phyloP scores from a whole-genome alignment of 2,113 vertebrate species.

The Hypanus sabinus region DNA sequence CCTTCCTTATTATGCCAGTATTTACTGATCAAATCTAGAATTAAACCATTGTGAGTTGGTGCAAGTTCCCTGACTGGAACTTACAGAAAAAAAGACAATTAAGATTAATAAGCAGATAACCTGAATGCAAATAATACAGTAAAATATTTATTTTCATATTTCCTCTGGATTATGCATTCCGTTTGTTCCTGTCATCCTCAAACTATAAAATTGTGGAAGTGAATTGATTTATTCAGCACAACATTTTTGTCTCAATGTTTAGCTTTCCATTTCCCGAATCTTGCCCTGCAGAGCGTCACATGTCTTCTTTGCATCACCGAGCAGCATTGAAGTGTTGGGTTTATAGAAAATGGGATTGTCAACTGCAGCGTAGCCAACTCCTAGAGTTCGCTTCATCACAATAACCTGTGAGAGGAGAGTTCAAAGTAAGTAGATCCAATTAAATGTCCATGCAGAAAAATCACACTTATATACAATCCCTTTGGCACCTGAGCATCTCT shows the following conservation, averaged over 20 bases:
- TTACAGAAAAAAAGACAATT: not conserved
- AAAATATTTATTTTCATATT: slow-evolving; percentile 35
- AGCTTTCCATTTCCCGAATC: slow-evolving; percentile 52
- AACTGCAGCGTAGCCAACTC: slow-evolving; percentile 69
- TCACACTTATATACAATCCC: no score
- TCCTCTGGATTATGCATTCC: slow-evolving; percentile 19
- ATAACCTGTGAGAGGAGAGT: slow-evolving; percentile 52
- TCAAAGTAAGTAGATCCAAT: not conserved
- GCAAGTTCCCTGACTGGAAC: not conserved
- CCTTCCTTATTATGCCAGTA: not conserved
- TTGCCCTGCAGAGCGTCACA: slow-evolving; percentile 55
- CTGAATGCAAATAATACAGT: slow-evolving; percentile 13
- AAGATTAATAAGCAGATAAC: not conserved
- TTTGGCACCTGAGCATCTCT: no score
- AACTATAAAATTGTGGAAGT: not conserved
- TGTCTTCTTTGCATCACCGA: slow-evolving; percentile 66
- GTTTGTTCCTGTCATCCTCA: slow-evolving; percentile 12
- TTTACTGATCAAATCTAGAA: not conserved
- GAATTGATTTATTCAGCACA: not conserved
- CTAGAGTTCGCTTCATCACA: slow-evolving; percentile 69
- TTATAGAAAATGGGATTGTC: slow-evolving; percentile 71
- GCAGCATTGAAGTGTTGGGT: slow-evolving; percentile 62
- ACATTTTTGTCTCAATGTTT: not conserved
- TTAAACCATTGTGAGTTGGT: not conserved
- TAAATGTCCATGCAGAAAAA: not conserved